phyloP scores from a whole-genome alignment of 2,888 invertebrate species.

The Volucella zonaria region DNA sequence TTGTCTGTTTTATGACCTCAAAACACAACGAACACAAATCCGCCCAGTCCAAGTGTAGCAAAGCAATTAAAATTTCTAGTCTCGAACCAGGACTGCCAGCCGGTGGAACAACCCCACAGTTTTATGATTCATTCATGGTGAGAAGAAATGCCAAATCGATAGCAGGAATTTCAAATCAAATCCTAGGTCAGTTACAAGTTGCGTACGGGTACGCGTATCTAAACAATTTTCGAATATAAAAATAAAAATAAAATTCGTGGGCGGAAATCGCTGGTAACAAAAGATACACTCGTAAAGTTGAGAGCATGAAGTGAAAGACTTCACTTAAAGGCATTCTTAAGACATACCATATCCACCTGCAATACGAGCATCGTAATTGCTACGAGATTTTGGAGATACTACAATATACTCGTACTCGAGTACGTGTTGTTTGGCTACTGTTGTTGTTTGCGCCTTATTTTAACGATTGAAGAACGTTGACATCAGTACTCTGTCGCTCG shows the following conservation, averaged over 20 bases:
- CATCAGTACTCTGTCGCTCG: background rate
- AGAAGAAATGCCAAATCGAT: slow-evolving; percentile 15
- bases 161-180: slow-evolving; percentile 12
- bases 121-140: slow-evolving; percentile 20
- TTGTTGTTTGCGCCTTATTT: background rate
- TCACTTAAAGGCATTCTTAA: background rate
- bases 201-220: background rate
- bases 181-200: slow-evolving; percentile 20
- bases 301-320: background rate
- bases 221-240: background rate
- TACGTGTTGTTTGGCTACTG: slow-evolving; percentile 11
- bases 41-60: background rate
- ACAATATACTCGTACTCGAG: background rate
- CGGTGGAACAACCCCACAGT: background rate
- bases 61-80: slow-evolving; percentile 22
- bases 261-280: background rate
- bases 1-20: slow-evolving; percentile 12
- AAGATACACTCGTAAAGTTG: slow-evolving; percentile 10
- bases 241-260: background rate
- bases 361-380: background rate
- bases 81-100: background rate
- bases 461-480: slow-evolving; percentile 6
- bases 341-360: slow-evolving; percentile 17
- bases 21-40: slow-evolving; percentile 11
- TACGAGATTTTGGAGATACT: background rate